Percentiles rank a stretch among this genome's conserved stretches.
These are phyloP conservation scores for Dinoponera quadriceps DNA, from an alignment of 1,140 invertebrate genomes.

Conservation along the genomic window DNA sequence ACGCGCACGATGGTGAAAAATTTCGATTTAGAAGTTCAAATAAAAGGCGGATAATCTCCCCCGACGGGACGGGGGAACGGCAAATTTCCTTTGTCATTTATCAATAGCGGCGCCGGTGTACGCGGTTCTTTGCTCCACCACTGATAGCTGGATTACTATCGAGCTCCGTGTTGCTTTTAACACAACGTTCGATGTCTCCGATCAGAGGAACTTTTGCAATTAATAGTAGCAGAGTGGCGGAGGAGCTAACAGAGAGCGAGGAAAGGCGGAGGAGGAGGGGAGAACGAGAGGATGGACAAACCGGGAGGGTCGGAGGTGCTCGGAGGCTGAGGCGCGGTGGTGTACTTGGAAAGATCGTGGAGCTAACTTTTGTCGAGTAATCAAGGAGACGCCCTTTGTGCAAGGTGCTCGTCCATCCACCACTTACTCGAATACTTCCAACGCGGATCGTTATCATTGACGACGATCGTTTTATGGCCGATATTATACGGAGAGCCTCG, in stretches of 20 bases:
- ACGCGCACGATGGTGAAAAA: background rate
- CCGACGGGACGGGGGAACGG: background rate
- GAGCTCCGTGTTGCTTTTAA: conserved; percentile 49
- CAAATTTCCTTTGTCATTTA: conserved; percentile 12
- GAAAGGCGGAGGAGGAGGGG: background rate
- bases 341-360: conserved; percentile 63
- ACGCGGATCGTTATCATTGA: conserved; percentile 37
- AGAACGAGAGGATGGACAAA: conserved; percentile 40
- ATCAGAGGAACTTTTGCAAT: conserved; percentile 66
- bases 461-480: conserved; percentile 31
- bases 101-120: conserved; percentile 28
- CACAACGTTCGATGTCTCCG: conserved; percentile 57
- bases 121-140: conserved; percentile 11
- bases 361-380: conserved; percentile 68
- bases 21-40: background rate
- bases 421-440: conserved; percentile 60
- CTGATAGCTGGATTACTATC: conserved; percentile 48
- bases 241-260: conserved; percentile 41
- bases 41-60: background rate
- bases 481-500: conserved; percentile 33
- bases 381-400: conserved; percentile 66
- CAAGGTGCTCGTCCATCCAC: conserved; percentile 61
- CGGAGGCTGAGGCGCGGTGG: conserved; percentile 1
- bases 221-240: conserved; percentile 60
- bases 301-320: background rate